These are phyloP conservation scores for Tokudaia muenninki DNA, from an alignment of 2,797 vertebrate species.

Conservation along the genomic window DNA sequence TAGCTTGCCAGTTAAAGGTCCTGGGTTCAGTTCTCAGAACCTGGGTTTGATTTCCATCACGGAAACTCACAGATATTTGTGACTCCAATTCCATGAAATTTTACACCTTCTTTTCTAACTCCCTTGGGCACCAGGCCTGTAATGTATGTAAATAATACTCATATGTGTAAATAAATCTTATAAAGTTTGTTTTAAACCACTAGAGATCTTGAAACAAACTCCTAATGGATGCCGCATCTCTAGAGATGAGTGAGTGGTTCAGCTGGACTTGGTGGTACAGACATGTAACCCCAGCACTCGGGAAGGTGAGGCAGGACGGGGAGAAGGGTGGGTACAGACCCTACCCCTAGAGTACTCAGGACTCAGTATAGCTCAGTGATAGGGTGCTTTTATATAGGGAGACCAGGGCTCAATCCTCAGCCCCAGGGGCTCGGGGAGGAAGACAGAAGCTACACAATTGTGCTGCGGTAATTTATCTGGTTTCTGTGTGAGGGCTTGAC, in stretches of 20 bases:
- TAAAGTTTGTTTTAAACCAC: not conserved
- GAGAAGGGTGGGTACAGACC: not conserved
- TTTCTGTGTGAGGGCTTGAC: slow-evolving; percentile 56
- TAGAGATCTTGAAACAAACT: not conserved
- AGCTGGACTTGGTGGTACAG: not conserved
- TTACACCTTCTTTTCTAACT: too few relatives aligned
- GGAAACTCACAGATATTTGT: too few relatives aligned
- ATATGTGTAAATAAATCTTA: not conserved
- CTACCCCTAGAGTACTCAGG: not conserved
- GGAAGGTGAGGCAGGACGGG: not conserved
- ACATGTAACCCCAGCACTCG: not conserved
- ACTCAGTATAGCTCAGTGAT: not conserved
- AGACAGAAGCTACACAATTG: not conserved
- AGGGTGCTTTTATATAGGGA: not conserved
- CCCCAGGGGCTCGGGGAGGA: not conserved
- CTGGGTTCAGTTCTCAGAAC: not conserved
- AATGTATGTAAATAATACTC: not conserved
- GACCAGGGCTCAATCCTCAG: not conserved
- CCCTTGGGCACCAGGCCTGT: not conserved
- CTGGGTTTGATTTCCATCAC: too few relatives aligned
- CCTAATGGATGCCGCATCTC: slow-evolving; percentile 27
- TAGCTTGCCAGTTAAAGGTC: not conserved
- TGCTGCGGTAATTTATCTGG: not conserved
- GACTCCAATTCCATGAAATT: not conserved
- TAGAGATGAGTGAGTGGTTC: not conserved